Conservation (phyloP, 2,797 vertebrate genomes). For the Hemibagrus guttatus region DNA sequence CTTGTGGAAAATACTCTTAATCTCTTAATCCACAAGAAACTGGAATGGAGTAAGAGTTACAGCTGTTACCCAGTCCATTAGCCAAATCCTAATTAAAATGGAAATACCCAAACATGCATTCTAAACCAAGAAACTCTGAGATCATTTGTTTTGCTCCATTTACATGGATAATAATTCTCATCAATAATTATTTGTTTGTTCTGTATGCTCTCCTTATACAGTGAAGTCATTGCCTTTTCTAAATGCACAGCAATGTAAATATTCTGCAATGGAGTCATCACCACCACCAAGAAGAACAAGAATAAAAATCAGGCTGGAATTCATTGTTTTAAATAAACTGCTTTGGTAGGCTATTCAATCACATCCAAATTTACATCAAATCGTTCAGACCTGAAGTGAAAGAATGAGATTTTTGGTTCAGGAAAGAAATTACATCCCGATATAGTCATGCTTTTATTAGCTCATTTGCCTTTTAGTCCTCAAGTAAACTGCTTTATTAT, state of each 20-base stretch:
- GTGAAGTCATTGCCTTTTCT: not conserved
- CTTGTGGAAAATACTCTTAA: not conserved
- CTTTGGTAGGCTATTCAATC: not conserved
- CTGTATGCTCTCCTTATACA: slow-evolving; percentile 4
- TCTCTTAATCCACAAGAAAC: not conserved
- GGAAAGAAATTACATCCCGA: slow-evolving; percentile 4
- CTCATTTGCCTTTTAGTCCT: not conserved
- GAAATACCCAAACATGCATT: slow-evolving; percentile 6
- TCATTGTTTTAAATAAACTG: slow-evolving; percentile 1
- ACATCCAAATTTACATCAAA: not conserved
- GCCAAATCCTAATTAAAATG: slow-evolving; percentile 2
- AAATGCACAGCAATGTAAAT: slow-evolving; percentile 22
- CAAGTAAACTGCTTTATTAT: not conserved
- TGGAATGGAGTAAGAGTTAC: not conserved
- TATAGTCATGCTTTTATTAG: not conserved
- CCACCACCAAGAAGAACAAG: not conserved
- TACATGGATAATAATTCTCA: slow-evolving; percentile 47
- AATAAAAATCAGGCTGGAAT: not conserved
- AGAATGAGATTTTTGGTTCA: not conserved
- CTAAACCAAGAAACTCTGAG: slow-evolving; percentile 31
- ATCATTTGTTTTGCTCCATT: slow-evolving; percentile 43
- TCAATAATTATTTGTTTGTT: slow-evolving; percentile 33
- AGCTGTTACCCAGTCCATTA: not conserved
- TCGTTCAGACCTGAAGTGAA: not conserved
- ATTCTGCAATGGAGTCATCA: not conserved